Evolutionary conservation across 2,888 invertebrate genomes (phyloP).

Genomic region (Drosophila parthenogenetica): DNA sequence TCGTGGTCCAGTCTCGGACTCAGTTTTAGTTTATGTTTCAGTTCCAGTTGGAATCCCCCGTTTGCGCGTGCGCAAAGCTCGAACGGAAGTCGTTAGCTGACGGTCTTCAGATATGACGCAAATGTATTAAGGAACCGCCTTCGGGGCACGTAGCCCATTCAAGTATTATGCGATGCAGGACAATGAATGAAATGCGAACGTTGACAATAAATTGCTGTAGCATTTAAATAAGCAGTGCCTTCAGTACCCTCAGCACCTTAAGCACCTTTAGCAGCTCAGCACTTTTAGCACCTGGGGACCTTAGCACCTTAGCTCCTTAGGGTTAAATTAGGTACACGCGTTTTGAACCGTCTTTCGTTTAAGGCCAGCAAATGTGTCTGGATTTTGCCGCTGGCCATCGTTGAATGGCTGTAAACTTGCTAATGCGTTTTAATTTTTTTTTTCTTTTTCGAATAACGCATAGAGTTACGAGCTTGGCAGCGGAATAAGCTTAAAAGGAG

Average conservation of each 20-base stretch:
- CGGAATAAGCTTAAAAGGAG: neutral
- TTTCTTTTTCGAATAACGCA: neutral
- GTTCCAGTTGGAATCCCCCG: neutral
- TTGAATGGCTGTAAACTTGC: constrained; percentile 58
- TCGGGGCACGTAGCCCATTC: constrained; percentile 67
- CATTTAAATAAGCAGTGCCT: constrained; percentile 74
- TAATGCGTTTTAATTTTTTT: constrained; percentile 56
- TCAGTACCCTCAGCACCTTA: constrained; percentile 12
- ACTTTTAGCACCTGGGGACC: constrained; percentile 23
- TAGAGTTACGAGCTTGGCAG: constrained; percentile 11
- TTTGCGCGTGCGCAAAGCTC: constrained; percentile 76
- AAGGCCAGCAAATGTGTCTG: constrained; percentile 31
- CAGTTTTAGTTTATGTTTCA: neutral
- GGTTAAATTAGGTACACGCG: constrained; percentile 43
- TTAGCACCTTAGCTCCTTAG: constrained; percentile 31
- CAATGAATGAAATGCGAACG: constrained; percentile 73
- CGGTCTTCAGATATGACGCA: constrained; percentile 49
- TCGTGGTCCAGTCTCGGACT: constrained; percentile 2
- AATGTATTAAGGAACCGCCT: constrained; percentile 66
- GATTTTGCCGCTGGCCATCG: constrained; percentile 41
- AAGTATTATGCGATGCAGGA: constrained; percentile 74
- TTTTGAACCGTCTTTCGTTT: constrained; percentile 25
- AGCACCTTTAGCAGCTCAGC: constrained; percentile 1
- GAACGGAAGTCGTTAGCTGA: constrained; percentile 78
- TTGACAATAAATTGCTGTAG: constrained; percentile 79